Base-by-base conservation (phyloP, 2,113 vertebrate species). In the Mobula birostris region DNA sequence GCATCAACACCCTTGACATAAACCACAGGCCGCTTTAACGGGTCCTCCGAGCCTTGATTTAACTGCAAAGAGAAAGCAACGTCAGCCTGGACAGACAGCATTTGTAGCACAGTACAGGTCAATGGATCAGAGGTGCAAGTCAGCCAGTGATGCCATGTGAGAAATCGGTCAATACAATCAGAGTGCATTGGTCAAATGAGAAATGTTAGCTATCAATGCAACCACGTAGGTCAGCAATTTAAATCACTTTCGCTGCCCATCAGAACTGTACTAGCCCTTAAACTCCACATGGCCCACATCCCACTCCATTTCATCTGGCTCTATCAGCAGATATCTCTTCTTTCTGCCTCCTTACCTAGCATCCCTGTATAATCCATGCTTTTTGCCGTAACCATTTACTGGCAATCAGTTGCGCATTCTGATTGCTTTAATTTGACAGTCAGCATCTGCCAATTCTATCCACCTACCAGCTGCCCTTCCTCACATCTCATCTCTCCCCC, bases 1-100 rank as follows among this genome's bases (percentile, higher is more conserved):
- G 99, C 99, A n/a, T 99, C 99, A 19, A 98, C 98, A n/a, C 99
- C 99, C 96, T 99, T 99, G 95, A 99, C 98, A 7, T 99, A 99
- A 27, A 99, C 98, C 95, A 99, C 98, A 0, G 99, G 99, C 94
- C 98, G 98, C 97, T 99, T 99, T 95, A 99, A 97, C 0, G 99
- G 99, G 95, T 99, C 99, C 95, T 99, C 99, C 0, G 96, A 97
- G 21, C 98, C 97, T 96, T 99, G 98, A 96, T 99, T 99, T 94
- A 99, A 96, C 99, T 99, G 96, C 5, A 94, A 94, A 94, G 78
- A 92, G 94, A 72, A 14, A 36, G 88, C 76, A 61, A 94, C 96
- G 94, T 96, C 78, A 94, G 94, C 40, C 36, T 19, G 29, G 85
- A 8, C 1, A 19, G 14, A 32, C 5, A 19, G 61, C n/a, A 32